Evolutionary conservation across 2,888 invertebrate species (phyloP).

Genomic region (Torymus tubicola): DNA sequence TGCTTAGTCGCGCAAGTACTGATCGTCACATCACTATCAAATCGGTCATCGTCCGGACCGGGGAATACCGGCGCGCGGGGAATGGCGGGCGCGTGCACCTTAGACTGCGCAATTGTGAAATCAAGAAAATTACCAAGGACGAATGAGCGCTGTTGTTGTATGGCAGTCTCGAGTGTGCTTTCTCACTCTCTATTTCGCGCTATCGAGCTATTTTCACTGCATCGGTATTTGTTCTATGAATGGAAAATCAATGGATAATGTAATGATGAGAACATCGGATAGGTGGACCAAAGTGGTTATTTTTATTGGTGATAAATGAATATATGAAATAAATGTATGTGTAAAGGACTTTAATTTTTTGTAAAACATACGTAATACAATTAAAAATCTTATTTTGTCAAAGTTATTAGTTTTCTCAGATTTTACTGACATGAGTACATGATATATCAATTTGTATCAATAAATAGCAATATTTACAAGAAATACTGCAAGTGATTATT

Average conservation of each 20-base stretch:
- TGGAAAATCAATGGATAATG: conserved; percentile 1
- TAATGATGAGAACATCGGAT: no score
- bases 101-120: conserved; percentile 49
- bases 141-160: conserved; percentile 3
- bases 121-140: conserved; percentile 56
- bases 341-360: no score
- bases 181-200: conserved; percentile 28
- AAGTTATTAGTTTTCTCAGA: no score
- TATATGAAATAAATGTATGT: no score
- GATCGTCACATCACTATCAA: conserved; percentile 22
- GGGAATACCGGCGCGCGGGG: not conserved
- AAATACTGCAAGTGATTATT: conserved; percentile 21
- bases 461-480: not conserved
- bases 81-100: conserved; percentile 43
- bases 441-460: no score
- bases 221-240: not conserved
- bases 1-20: not conserved
- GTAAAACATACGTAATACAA: no score
- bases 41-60: conserved; percentile 53
- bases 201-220: conserved; percentile 41
- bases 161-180: conserved; percentile 8
- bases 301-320: no score
- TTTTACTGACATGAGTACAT: no score
- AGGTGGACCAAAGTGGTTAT: no score
- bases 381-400: no score